These are phyloP conservation scores for Lottia gigantea DNA, from an alignment of 2,888 invertebrate species.

Conservation along the genomic window DNA sequence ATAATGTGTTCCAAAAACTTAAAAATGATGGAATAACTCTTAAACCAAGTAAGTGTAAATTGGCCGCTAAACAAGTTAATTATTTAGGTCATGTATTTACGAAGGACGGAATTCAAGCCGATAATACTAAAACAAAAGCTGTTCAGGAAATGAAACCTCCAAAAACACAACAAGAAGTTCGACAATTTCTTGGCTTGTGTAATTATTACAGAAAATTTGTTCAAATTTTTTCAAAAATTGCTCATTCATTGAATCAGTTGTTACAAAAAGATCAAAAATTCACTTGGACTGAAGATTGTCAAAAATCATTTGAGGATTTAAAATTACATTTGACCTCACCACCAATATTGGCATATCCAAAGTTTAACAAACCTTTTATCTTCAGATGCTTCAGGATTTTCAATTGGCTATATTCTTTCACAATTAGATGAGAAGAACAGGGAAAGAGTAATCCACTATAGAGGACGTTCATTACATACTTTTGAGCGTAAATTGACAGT, in stretches of 20 bases:
- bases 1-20: conserved; percentile 30
- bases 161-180: conserved; percentile 27
- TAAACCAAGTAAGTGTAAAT: conserved; percentile 37
- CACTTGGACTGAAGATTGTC: conserved; percentile 31
- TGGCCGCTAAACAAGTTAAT: conserved; percentile 28
- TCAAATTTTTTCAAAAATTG: conserved; percentile 30
- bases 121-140: conserved; percentile 24
- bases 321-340: conserved; percentile 24
- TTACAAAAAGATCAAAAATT: conserved; percentile 30
- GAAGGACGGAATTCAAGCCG: conserved; percentile 30
- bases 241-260: conserved; percentile 29
- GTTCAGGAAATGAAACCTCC: conserved; percentile 23
- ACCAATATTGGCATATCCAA: conserved; percentile 34
- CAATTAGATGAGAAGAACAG: too few relatives aligned
- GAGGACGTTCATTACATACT: too few relatives aligned
- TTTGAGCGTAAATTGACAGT: too few relatives aligned
- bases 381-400: too few relatives aligned
- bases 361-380: conserved; percentile 28
- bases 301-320: conserved; percentile 28
- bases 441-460: too few relatives aligned
- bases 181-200: conserved; percentile 28
- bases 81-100: conserved; percentile 35
- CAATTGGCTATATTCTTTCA: too few relatives aligned
- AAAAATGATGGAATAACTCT: conserved; percentile 30
- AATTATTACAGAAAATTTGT: conserved; percentile 35